A percentile compares a stretch with the other conserved stretches of the same genome.
Conservation (phyloP, 2,888 invertebrate species). For the Helleia helle region DNA sequence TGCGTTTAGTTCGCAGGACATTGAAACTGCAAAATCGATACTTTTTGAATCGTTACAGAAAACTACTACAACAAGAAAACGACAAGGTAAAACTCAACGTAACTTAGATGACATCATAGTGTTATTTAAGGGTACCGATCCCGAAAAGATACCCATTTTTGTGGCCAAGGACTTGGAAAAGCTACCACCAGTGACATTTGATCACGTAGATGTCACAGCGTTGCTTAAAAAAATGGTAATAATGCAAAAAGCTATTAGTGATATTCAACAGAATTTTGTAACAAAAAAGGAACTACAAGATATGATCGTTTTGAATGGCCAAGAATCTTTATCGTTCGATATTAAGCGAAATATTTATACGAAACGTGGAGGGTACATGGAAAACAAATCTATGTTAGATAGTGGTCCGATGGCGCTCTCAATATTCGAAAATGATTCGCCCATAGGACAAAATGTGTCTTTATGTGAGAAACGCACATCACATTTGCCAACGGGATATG, state of each 20-base stretch:
- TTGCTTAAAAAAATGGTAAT: constrained; percentile 8
- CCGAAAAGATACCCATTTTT: constrained; percentile 16
- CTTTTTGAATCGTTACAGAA: constrained; percentile 15
- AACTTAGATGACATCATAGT: constrained; percentile 3
- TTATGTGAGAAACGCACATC: too few species aligned
- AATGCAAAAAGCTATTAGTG: neutral
- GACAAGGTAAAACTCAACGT: constrained; percentile 12
- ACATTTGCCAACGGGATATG: too few species aligned
- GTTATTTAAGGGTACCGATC: constrained; percentile 6
- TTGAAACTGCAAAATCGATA: constrained; percentile 15
- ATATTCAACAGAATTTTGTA: neutral
- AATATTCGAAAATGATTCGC: too few species aligned
- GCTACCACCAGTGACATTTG: constrained; percentile 19
- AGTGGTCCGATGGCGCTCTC: too few species aligned
- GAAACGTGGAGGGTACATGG: too few species aligned
- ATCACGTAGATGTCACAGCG: constrained; percentile 15
- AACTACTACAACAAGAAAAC: constrained; percentile 6
- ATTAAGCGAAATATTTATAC: too few species aligned
- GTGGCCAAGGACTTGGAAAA: constrained; percentile 14
- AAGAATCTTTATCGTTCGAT: too few species aligned
- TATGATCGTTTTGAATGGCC: too few species aligned
- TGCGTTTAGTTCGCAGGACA: constrained; percentile 15
- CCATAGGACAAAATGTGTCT: too few species aligned
- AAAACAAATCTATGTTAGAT: too few species aligned
- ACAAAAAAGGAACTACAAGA: neutral